Evolutionary conservation across 2,797 vertebrate species (phyloP), one percentile per base, ranked within the genome.

Genomic region (Characodon lateralis): DNA sequence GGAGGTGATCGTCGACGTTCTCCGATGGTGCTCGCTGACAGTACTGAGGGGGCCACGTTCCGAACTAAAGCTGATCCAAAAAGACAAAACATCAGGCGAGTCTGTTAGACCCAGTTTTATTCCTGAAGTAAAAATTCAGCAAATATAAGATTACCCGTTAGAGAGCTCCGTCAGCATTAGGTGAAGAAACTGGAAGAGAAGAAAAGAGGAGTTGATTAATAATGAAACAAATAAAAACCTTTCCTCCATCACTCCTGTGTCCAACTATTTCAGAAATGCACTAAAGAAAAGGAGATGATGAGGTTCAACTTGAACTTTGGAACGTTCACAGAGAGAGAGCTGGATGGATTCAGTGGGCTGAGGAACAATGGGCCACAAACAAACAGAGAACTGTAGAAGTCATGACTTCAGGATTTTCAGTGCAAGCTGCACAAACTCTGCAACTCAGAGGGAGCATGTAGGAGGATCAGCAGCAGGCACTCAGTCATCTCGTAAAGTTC

Each of bases 141-240:
- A 48, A 51, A 69, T 5, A 2, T 41, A 26, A 22, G 3, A 5
- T 91, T 93, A 96, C 95, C 95, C 95, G 87, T 81, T 82, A 53
- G 74, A 48, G 31, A 86, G 61, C 77, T 46, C 83, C 80, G 16
- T 82, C 86, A 56, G 81, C 78, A n/a, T 95, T 92, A 96, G 79
- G 94, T 95, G 76, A 96, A 95, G 91, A 96, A 95, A 86, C 95
- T 96, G 84, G 71, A 50, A 87, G 58, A 85, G 51, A 50, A 78
- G 77, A 83, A 5, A 55, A 75, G 75, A 14, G 58, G 13, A 0
- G 1, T 0, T 6, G 1, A 50, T 74, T 3, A 43, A 80, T 70
- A 76, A 71, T 56, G 5, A n/a, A 22, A 51, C 18, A 50, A 28
- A 16, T 26, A 13, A 28, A 4, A 50, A 8, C n/a, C 14, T 18